Evolutionary conservation across 2,888 invertebrate species (phyloP), one percentile per base, ranked within the genome.

Genomic region (Coecobrya sp.): DNA sequence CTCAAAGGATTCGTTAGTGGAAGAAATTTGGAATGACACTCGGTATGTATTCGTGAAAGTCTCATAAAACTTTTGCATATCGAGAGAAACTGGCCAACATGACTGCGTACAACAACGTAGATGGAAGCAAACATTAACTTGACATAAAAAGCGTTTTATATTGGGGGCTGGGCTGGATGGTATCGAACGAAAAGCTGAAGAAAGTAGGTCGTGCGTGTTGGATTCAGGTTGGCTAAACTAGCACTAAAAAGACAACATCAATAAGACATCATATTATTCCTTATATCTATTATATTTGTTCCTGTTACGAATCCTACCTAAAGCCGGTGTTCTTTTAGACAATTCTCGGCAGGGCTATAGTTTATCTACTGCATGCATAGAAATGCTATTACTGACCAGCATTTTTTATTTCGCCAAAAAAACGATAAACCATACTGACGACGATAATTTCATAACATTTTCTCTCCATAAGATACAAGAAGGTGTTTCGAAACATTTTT

Each of bases 121-220:
- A n/a, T n/a, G n/a, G n/a, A n/a, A 49, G 49, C 10, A 49, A 49
- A 49, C 49, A 49, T 49, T 49, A 11, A 49, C 49, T 3, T 10
- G 11, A 49, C 49, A 49, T 49, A 49, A 49, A 49, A 49, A 13
- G 49, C 49, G 10, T 49, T 49, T 49, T 13, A 7, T 49, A 49
- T 49, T 3, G 36, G 10, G 49, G 49, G 3, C 10, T 59, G 70
- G 13, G 36, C 30, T 16, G 27, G 49, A 49, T 13, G 3, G 1
- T 36, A 70, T 36, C 70, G 36, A 70, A 19, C 27, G 27, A 25
- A 25, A 68, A 10, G 25, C n/a, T 70, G n/a, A 16, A 27, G 1
- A 70, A 70, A 70, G 30, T 76, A 76, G 36, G 22, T 76, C 16
- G 19, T 76, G 36, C 27, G 27, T 36, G 13, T 27, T 70, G 70